These are phyloP conservation scores for Tenthredo notha DNA, from an alignment of 2,888 invertebrate species.

Conservation along the genomic window DNA sequence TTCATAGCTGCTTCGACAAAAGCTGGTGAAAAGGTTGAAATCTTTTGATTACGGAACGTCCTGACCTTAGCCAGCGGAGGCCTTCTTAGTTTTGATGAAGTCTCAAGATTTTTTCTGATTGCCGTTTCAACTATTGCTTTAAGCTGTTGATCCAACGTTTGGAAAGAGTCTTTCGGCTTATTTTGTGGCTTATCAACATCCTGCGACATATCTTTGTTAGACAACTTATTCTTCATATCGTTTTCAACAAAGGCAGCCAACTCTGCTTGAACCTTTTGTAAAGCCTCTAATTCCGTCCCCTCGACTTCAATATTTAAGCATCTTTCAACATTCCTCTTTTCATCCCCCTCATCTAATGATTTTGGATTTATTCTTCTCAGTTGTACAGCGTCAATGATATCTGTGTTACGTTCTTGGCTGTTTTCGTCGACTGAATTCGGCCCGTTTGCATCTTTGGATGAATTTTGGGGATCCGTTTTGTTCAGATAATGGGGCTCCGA, in stretches of 20 bases:
- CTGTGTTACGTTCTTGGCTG: constrained; percentile 69
- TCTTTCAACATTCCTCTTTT: constrained; percentile 67
- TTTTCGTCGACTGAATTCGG: constrained; percentile 61
- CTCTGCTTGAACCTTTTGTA: constrained; percentile 71
- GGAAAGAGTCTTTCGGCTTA: constrained; percentile 61
- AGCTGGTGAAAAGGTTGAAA: constrained; percentile 63
- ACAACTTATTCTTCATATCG: constrained; percentile 66
- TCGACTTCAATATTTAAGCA: constrained; percentile 75
- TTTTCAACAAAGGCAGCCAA: constrained; percentile 71
- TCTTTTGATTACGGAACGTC: constrained; percentile 52
- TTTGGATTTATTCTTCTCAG: constrained; percentile 69
- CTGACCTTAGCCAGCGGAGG: neutral
- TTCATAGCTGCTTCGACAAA: constrained; percentile 67
- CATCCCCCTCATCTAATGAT: constrained; percentile 40
- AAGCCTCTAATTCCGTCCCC: constrained; percentile 69
- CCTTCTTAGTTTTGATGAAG: constrained; percentile 55
- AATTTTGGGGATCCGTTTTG: constrained; percentile 55
- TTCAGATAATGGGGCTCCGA: constrained; percentile 63
- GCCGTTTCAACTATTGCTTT: constrained; percentile 72
- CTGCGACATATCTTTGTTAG: neutral
- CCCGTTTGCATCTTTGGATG: constrained; percentile 56
- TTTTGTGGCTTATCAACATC: constrained; percentile 27
- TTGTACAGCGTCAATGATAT: constrained; percentile 74
- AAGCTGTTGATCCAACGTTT: constrained; percentile 69
- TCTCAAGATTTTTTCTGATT: constrained; percentile 71